Base-by-base conservation (phyloP, 2,888 invertebrate species). In the Leptopterna dolabrata region DNA sequence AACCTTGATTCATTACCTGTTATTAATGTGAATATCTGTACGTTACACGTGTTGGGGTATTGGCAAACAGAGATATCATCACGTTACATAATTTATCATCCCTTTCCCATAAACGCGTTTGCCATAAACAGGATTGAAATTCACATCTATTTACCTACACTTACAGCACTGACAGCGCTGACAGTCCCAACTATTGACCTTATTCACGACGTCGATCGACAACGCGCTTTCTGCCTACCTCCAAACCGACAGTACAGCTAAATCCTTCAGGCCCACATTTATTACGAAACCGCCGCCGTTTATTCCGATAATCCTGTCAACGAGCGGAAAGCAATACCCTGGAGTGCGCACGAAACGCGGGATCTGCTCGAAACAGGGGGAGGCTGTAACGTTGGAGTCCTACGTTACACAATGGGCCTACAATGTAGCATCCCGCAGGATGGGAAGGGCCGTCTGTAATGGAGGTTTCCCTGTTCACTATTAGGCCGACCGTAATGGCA, bases 401-500 rank as follows among this genome's bases (percentile, higher is more conserved):
- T 36, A 2, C 14, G 47, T 47, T 47, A n/a, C n/a, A 7, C n/a
- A 47, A 11, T 2, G 24, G 27, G 19, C 7, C 24, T 63, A 63
- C 24, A 55, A 63, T 63, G 63, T 63, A 63, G 11, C 63, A 24
- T 63, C 63, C 63, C 7, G 4, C 24, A 6, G 24, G 63, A 4
- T 4, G 19, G 63, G 24, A 63, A 63, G 63, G 24, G 63, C 63
- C 63, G 24, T 24, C 63, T 63, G 63, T 63, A 63, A 24, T 24
- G 24, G 63, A 63, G 63, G 63, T 63, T 63, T 24, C 63, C 63
- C 63, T 27, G 36, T 13, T 30, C 73, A 36, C 73, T 73, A 30
- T 73, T 73, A 73, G 73, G 73, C n/a, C 73, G 36, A 14, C 73
- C 73, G 14, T 78, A 78, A 78, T 78, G 78, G 45, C 78, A 78